These are phyloP conservation scores for Calyptomena viridis DNA, from an alignment of 2,113 vertebrate species.

Conservation along the genomic window DNA sequence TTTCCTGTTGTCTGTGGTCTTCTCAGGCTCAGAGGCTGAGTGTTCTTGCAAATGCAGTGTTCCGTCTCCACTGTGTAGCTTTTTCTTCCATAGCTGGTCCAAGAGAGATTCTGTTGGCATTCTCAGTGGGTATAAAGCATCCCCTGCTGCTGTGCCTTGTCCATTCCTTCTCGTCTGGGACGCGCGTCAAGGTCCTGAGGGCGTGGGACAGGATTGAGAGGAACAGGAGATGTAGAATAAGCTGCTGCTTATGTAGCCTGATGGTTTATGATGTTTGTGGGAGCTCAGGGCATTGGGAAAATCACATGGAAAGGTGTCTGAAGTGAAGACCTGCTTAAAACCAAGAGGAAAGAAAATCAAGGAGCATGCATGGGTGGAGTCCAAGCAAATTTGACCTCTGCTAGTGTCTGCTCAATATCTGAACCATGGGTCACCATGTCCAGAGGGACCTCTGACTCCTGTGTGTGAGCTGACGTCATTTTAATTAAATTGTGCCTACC, in stretches of 20 bases:
- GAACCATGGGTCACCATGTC: not conserved
- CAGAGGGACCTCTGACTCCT: not conserved
- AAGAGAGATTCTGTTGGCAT: not conserved
- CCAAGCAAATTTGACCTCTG: not conserved
- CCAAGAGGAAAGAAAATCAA: not conserved
- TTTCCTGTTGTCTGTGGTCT: not conserved
- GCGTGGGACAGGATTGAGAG: not conserved
- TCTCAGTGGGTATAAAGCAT: not conserved
- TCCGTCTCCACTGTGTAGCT: not conserved
- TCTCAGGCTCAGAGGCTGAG: not conserved
- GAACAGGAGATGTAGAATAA: not conserved
- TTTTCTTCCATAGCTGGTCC: not conserved
- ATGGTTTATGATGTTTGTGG: not conserved
- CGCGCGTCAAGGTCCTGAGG: not conserved
- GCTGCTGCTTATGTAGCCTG: not conserved
- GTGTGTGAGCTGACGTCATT: not conserved
- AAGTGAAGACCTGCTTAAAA: not conserved
- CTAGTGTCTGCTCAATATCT: not conserved
- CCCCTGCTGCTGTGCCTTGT: not conserved
- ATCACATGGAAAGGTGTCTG: not conserved
- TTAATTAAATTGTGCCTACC: slow-evolving; percentile 52
- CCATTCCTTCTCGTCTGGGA: not conserved
- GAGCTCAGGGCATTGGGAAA: not conserved
- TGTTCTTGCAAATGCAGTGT: not conserved
- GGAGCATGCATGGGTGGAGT: not conserved